Conservation (phyloP, 2,797 vertebrate species). For the Chloroceryle inda region DNA sequence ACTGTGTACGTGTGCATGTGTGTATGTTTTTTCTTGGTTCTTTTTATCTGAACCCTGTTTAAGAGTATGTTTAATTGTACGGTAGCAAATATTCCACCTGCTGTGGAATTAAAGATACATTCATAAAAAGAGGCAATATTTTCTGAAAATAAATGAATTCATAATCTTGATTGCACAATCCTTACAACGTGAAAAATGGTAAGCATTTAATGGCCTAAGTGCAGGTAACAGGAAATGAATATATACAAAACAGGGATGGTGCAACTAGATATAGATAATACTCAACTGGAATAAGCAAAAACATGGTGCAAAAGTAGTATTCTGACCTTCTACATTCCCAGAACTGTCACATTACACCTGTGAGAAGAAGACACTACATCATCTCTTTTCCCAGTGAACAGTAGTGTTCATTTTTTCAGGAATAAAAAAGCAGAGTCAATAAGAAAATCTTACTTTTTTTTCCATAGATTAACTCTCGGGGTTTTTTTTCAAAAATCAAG, state of each 20-base stretch:
- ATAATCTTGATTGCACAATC: constrained; percentile 50
- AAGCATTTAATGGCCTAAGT: background rate
- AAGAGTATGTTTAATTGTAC: background rate
- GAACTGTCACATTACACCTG: background rate
- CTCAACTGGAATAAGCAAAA: background rate
- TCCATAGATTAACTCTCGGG: background rate
- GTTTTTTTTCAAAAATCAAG: background rate
- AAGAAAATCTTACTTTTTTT: background rate
- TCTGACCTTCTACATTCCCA: background rate
- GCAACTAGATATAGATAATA: constrained; percentile 2
- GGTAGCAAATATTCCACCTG: background rate
- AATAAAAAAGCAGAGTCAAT: background rate
- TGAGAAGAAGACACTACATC: background rate
- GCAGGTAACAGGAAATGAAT: constrained; percentile 63
- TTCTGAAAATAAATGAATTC: constrained; percentile 46
- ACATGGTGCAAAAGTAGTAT: background rate
- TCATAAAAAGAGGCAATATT: constrained; percentile 38
- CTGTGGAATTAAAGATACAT: background rate
- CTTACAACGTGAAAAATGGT: constrained; percentile 2
- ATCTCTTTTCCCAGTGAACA: background rate
- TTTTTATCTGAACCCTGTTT: background rate
- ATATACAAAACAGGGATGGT: constrained; percentile 35
- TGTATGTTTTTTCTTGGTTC: fast-evolving
- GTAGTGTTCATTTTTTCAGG: background rate
- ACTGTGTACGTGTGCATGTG: background rate